These are phyloP conservation scores for Sebastes matsubarae DNA, from an alignment of 2,797 vertebrate species.

Conservation along the genomic window DNA sequence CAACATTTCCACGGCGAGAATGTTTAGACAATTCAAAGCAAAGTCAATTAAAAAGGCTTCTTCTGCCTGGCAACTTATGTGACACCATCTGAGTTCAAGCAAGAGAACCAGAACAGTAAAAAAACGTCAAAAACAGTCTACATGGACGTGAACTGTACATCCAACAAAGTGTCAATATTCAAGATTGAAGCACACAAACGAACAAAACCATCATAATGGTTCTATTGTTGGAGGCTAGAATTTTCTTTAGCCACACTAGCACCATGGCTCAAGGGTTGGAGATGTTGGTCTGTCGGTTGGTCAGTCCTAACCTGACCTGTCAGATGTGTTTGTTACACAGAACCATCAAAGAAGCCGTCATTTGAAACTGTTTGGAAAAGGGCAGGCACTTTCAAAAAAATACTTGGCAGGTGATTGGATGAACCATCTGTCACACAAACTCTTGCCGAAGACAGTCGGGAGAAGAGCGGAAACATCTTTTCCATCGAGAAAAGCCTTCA, in stretches of 20 bases:
- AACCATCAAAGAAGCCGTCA: no score
- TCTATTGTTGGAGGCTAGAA: background rate
- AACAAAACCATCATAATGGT: background rate
- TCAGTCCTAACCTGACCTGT: no score
- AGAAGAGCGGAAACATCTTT: no score
- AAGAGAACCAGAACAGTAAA: background rate
- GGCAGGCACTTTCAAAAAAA: no score
- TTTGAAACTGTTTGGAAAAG: no score
- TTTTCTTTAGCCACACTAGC: background rate
- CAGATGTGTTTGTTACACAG: no score
- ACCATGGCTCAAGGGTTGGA: background rate
- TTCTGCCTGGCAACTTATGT: conserved; percentile 10
- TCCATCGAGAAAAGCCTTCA: no score
- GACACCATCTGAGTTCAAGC: conserved; percentile 33
- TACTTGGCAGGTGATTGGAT: no score
- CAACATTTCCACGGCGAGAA: conserved; percentile 13
- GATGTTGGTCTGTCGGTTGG: background rate
- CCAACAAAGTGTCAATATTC: background rate
- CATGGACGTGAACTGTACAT: background rate
- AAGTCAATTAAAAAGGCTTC: conserved; percentile 34
- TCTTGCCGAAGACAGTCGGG: no score
- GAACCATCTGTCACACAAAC: no score
- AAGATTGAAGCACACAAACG: background rate
- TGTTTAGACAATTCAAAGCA: conserved; percentile 48
- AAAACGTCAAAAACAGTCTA: background rate